These are phyloP conservation scores for Pao palembangensis DNA, from an alignment of 2,113 vertebrate species.

Conservation along the genomic window DNA sequence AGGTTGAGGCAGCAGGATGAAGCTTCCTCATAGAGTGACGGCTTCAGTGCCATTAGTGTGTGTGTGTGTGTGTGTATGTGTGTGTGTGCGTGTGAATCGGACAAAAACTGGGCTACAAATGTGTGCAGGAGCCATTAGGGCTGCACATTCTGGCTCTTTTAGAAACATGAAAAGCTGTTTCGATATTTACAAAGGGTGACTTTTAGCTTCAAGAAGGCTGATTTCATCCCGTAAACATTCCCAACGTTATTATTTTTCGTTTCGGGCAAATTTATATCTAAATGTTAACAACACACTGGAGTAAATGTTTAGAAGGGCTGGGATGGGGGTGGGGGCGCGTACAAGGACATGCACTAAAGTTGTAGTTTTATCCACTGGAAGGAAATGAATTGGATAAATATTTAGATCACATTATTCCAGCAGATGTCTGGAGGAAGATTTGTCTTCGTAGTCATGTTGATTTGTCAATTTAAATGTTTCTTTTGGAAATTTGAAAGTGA, in stretches of 20 bases:
- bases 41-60: too few species aligned
- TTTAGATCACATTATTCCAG: slow-evolving; percentile 68
- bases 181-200: slow-evolving; percentile 52
- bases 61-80: background rate
- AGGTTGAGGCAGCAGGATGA: too few species aligned
- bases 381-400: slow-evolving; percentile 73
- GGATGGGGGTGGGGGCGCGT: slow-evolving; percentile 8
- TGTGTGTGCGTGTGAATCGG: background rate
- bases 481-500: background rate
- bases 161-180: slow-evolving; percentile 38
- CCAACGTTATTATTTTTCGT: slow-evolving; percentile 67
- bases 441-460: slow-evolving; percentile 27
- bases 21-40: too few species aligned
- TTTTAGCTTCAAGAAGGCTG: slow-evolving; percentile 55
- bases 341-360: slow-evolving; percentile 43
- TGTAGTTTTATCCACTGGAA: slow-evolving; percentile 46
- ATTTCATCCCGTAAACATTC: slow-evolving; percentile 66
- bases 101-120: background rate
- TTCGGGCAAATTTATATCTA: slow-evolving; percentile 67
- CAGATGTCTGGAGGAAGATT: slow-evolving; percentile 51
- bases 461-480: slow-evolving; percentile 35
- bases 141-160: slow-evolving; percentile 14
- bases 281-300: slow-evolving; percentile 64
- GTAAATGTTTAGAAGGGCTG: slow-evolving; percentile 69
- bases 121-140: slow-evolving; percentile 10